Evolutionary conservation across 2,113 vertebrate genomes (phyloP).

Genomic region (Campylomormyrus tamandua): DNA sequence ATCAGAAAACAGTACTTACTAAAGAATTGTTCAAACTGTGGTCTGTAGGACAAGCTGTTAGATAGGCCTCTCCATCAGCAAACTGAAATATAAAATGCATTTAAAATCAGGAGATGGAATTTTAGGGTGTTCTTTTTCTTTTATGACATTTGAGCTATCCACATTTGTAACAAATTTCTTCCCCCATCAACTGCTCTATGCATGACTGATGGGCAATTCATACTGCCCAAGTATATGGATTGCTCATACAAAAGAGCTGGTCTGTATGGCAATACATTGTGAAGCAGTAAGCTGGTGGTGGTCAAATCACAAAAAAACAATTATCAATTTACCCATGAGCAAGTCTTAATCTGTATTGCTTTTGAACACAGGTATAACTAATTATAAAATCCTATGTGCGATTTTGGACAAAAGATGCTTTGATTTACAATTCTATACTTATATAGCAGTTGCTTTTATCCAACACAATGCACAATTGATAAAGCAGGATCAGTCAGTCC

Average conservation of each 20-base stretch:
- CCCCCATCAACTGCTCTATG: not conserved
- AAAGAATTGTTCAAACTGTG: conserved; percentile 72
- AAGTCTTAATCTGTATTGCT: not conserved
- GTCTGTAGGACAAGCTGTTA: conserved; percentile 76
- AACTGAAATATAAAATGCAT: conserved; percentile 58
- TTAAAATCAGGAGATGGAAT: not conserved
- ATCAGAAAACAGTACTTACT: conserved; percentile 59
- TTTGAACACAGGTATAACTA: not conserved
- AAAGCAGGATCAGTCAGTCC: not conserved
- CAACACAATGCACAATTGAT: not conserved
- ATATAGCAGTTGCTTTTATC: not conserved
- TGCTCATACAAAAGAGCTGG: not conserved
- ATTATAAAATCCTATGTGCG: not conserved
- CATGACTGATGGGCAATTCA: not conserved
- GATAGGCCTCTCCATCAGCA: conserved; percentile 83
- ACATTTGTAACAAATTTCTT: not conserved
- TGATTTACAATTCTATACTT: not conserved
- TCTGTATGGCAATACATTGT: not conserved
- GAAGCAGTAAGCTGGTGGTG: not conserved
- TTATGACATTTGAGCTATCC: not conserved
- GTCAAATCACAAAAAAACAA: not conserved
- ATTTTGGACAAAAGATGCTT: not conserved
- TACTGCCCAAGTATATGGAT: not conserved
- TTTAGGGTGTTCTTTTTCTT: not conserved
- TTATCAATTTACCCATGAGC: not conserved